Evolutionary conservation across 2,113 vertebrate genomes (phyloP).

Genomic region (Sorex fumeus): DNA sequence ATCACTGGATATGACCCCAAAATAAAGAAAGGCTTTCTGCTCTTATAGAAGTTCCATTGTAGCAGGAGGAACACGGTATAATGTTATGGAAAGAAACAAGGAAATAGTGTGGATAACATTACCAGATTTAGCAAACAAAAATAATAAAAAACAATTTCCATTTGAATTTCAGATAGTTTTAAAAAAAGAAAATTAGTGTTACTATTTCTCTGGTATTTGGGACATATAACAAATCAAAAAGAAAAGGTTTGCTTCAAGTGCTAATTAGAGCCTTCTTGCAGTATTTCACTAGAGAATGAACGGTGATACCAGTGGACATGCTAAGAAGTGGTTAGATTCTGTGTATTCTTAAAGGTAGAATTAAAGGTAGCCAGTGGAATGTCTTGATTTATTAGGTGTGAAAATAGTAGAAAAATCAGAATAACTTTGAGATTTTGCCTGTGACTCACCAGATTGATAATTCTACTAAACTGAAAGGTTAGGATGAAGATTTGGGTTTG

Average conservation of each 20-base stretch:
- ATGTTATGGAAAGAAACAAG: background rate
- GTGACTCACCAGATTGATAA: too few relatives aligned
- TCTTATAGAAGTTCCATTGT: background rate
- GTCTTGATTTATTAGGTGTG: background rate
- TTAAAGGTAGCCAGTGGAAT: too few relatives aligned
- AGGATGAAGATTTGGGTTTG: too few relatives aligned
- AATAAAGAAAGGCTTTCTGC: background rate
- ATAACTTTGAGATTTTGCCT: background rate
- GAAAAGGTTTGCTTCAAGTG: too few relatives aligned
- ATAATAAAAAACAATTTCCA: background rate
- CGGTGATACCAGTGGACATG: background rate
- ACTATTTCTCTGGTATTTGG: too few relatives aligned
- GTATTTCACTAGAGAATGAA: background rate
- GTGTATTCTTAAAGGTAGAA: background rate
- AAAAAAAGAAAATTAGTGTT: too few relatives aligned
- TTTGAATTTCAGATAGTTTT: constrained; percentile 6
- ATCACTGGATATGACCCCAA: too few relatives aligned
- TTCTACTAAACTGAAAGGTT: too few relatives aligned
- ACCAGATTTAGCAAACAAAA: background rate
- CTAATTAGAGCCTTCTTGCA: too few relatives aligned
- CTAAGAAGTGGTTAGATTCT: background rate
- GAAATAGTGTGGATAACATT: background rate
- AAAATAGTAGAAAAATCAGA: background rate
- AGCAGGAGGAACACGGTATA: background rate
- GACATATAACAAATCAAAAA: too few relatives aligned